Evolutionary conservation across 92 coral and sea anemone species (phyloP).

Genomic region (Zoanthus solanderi): DNA sequence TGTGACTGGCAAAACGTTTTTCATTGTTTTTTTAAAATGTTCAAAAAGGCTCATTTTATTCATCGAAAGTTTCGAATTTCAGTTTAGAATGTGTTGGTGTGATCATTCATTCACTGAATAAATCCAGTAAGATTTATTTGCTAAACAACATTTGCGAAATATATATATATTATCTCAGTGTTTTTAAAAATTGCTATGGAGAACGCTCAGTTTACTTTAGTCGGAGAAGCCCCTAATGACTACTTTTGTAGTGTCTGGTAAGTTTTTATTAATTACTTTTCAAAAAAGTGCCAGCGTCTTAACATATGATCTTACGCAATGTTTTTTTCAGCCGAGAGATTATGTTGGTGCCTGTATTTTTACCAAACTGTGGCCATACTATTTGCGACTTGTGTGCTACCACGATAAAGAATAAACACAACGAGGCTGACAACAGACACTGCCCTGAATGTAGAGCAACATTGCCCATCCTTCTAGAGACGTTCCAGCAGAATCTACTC

Average conservation of each 20-base stretch:
- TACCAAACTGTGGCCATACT: constrained; percentile 31
- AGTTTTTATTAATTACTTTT: background rate
- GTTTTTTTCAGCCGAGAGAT: constrained; percentile 1
- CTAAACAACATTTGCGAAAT: background rate
- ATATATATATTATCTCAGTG: constrained; percentile 3
- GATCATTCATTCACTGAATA: background rate
- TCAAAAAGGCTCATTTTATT: background rate
- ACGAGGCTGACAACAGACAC: constrained; percentile 20
- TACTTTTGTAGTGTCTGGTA: constrained; percentile 29
- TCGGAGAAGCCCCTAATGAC: constrained; percentile 17
- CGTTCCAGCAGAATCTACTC: constrained; percentile 31
- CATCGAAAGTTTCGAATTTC: constrained; percentile 15
- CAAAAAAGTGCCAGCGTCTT: background rate
- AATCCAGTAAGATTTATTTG: background rate
- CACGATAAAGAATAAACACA: background rate
- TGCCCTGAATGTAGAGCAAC: constrained; percentile 28
- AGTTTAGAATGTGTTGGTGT: background rate
- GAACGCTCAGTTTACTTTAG: background rate
- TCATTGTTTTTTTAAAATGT: background rate
- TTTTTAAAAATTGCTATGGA: background rate
- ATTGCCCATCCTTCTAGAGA: background rate
- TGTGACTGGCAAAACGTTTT: background rate
- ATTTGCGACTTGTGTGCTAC: constrained; percentile 17
- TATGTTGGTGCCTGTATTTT: constrained; percentile 19
- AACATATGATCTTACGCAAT: background rate